Percentiles rank a stretch among this genome's conserved stretches.
These are phyloP conservation scores for Polypterus bichir DNA, from an alignment of 2,113 vertebrate genomes.

Conservation along the genomic window DNA sequence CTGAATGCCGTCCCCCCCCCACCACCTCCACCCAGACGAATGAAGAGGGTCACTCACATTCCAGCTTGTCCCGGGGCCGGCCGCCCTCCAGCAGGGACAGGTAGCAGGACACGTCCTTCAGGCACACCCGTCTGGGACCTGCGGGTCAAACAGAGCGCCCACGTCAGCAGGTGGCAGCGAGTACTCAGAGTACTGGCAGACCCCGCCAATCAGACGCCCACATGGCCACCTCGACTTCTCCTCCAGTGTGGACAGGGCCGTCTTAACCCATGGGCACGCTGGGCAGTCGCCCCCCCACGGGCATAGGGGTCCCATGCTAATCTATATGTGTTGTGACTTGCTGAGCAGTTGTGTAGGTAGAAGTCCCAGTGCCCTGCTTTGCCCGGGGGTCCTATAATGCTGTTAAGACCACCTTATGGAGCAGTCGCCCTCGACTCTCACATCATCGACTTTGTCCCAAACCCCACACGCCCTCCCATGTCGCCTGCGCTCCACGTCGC, in stretches of 20 bases:
- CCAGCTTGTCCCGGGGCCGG: constrained; percentile 72
- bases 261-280: no score
- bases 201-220: no score
- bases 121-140: constrained; percentile 45
- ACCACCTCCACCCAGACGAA: neutral
- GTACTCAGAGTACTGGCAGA: no score
- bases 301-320: no score
- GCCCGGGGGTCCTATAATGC: no score
- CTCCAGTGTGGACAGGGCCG: constrained; percentile 22
- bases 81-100: constrained; percentile 77
- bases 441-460: constrained; percentile 12
- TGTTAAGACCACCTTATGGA: no score
- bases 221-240: no score
- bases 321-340: no score
- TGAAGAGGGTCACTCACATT: constrained; percentile 53
- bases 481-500: neutral
- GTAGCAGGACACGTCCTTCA: constrained; percentile 80
- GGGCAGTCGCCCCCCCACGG: no score
- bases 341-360: no score
- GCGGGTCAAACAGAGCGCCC: constrained; percentile 9
- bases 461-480: neutral
- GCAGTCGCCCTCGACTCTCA: neutral
- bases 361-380: no score
- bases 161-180: no score
- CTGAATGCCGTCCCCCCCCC: neutral